These are phyloP conservation scores for Taxidea taxus DNA, from an alignment of 2,113 vertebrate genomes.

Conservation along the genomic window DNA sequence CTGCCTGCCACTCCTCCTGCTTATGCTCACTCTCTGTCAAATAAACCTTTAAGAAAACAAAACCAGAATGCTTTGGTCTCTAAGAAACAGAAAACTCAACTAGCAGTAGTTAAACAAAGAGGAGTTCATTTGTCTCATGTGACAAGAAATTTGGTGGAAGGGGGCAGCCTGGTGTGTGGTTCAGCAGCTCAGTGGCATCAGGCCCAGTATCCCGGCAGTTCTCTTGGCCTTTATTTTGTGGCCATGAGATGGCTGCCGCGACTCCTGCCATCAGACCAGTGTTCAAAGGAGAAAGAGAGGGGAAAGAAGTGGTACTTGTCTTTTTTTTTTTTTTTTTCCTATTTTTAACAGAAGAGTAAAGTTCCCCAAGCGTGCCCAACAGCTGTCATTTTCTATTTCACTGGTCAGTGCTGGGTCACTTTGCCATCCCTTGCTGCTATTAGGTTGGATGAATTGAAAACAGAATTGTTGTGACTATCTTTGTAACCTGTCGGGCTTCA, in stretches of 20 bases:
- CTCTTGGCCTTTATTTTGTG: background rate
- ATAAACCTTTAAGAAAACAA: too few species aligned
- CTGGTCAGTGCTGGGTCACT: background rate
- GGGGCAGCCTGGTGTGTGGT: background rate
- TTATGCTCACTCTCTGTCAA: too few species aligned
- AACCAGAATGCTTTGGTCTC: background rate
- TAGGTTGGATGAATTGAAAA: background rate
- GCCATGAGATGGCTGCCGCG: background rate
- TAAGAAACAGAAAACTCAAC: background rate
- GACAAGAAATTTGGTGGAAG: background rate
- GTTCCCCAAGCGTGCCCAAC: background rate
- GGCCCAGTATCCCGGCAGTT: background rate
- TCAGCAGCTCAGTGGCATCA: background rate
- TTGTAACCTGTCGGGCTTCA: background rate
- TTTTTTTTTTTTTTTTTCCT: background rate
- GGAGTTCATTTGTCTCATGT: background rate
- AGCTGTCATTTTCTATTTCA: background rate
- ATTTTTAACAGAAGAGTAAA: background rate
- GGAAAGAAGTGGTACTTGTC: background rate
- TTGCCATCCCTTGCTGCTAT: background rate
- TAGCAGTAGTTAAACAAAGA: background rate
- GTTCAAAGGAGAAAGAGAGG: background rate
- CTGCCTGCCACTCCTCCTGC: too few species aligned
- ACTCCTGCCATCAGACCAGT: background rate
- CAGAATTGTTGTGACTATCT: background rate